Base-by-base conservation (phyloP, 2,888 invertebrate genomes). In the Gisinianus flammeolus region DNA sequence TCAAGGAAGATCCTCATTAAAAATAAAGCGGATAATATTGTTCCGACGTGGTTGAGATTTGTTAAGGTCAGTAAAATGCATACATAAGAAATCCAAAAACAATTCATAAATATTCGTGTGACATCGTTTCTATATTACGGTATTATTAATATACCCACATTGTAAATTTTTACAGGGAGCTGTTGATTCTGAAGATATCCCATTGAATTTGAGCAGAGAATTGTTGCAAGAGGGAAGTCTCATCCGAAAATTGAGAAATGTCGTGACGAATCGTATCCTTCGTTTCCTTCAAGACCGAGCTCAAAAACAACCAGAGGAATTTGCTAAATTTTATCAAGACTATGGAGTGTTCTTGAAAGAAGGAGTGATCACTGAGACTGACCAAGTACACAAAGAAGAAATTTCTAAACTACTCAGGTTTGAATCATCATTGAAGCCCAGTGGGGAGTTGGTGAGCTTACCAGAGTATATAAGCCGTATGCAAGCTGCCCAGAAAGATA, bases 101-200 rank as follows among this genome's bases (percentile, higher is more conserved):
- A 16, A 44, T 44, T 16, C 2, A 62, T 8, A 31, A 35, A 54
- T n/a, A 69, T 24, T 69, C 26, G 30, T n/a, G n/a, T n/a, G 16
- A 16, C 35, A 30, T 70, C 85, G 91, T 44, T 12, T 44, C 2
- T 1, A 44, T 44, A 44, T 44, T 44, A n/a, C n/a, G n/a, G 44
- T 44, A 4, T 44, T n/a, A n/a, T n/a, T n/a, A n/a, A n/a, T n/a
- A n/a, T n/a, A n/a, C n/a, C n/a, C n/a, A n/a, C n/a, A n/a, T n/a
- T n/a, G n/a, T n/a, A n/a, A n/a, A n/a, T n/a, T n/a, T n/a, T n/a
- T n/a, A n/a, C n/a, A n/a, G n/a, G 92, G 97, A 86, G 97, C 98
- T 35, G 96, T 98, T 22, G 98, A 98, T 89, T 97, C 97, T 0
- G 98, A 98, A 89, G 98, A 98, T 88, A 97, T 98, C 89, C 98